Conservation (phyloP, 2,888 invertebrate genomes). For the Bimastos eiseni region DNA sequence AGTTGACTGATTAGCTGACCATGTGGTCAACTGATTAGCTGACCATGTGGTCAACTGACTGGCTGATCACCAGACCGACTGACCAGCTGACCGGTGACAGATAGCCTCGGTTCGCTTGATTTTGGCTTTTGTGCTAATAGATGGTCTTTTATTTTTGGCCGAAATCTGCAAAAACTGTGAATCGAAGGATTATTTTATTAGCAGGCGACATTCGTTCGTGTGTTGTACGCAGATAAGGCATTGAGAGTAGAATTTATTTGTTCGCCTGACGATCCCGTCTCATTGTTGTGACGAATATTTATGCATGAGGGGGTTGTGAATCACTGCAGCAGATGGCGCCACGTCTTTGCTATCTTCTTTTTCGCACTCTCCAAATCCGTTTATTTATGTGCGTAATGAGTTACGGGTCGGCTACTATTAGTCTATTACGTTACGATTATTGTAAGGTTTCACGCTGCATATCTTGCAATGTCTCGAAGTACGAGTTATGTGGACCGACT, state of each 20-base stretch:
- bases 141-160: not conserved
- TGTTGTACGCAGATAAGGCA: not conserved
- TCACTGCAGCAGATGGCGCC: not conserved
- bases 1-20: too few species aligned
- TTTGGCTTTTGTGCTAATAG: not conserved
- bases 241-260: not conserved
- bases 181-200: not conserved
- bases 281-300: slow-evolving; percentile 13
- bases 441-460: not conserved
- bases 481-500: not conserved
- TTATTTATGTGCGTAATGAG: not conserved
- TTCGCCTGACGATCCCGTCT: not conserved
- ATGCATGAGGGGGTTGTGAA: not conserved
- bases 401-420: not conserved
- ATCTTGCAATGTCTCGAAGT: not conserved
- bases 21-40: too few species aligned
- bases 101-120: not conserved
- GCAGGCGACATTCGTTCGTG: not conserved
- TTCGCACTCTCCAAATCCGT: not conserved
- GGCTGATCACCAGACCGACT: too few species aligned
- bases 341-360: not conserved
- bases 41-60: too few species aligned
- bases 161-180: not conserved
- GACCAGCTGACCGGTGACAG: too few species aligned
- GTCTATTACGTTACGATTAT: not conserved